Base-by-base conservation (phyloP, 2,797 vertebrate species). In the Oryzias sinensis region DNA sequence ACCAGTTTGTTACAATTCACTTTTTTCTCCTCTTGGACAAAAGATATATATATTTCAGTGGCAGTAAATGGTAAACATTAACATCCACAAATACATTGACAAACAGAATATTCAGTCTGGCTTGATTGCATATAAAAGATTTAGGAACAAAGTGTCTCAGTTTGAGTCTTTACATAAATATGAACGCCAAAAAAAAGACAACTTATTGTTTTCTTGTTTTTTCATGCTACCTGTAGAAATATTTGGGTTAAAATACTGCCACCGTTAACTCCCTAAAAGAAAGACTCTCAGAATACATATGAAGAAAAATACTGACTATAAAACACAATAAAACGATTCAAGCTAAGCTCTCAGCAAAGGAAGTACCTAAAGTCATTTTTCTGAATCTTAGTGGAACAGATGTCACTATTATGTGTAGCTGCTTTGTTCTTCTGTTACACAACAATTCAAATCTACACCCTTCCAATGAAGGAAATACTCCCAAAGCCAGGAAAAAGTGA, bases 401-500 rank as follows among this genome's bases (percentile, higher is more conserved):
- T 25, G 40, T 68, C 46, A 27, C 14, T 61, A 58, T 47, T 43
- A n/a, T 62, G 24, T 62, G 29, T 43, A 67, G 62, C 66, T 50
- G 61, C 53, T 51, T 51, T 53, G 48, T 25, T 41, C 70, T 51
- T 71, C 37, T n/a, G 56, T 46, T 49, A 76, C 42, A 57, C 81
- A 71, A 69, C 81, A 84, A 71, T 13, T 37, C 33, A 58, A 78
- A 85, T 79, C 62, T 52, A 67, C 71, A 84, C 66, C 72, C 66
- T 77, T 72, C 68, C 68, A 68, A 55, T 29, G 27, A 50, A 72
- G 56, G 64, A 83, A 80, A 82, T 37, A 56, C 25, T 59, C 56
- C 56, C 49, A 14, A 52, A 25, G 77, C 76, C 82, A 78, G 74
- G 77, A 80, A 82, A 89, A 74, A 78, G 66, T 71, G 58, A 81